Conservation (phyloP, 2,113 vertebrate species). For the Microcebus tavaratra region DNA sequence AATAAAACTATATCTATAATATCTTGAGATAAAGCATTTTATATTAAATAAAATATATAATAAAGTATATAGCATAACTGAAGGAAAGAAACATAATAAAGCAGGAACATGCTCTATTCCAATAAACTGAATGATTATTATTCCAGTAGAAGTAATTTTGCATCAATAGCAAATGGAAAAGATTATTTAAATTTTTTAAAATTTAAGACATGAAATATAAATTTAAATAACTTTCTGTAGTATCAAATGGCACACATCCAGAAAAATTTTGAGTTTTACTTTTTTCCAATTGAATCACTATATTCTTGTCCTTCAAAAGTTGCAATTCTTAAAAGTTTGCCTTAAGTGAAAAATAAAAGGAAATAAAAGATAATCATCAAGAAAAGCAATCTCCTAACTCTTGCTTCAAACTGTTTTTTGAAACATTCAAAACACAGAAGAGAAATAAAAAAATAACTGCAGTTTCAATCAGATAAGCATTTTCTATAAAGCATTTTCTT, state of each 20-base stretch:
- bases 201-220: background rate
- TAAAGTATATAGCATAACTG: background rate
- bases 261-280: background rate
- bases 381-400: background rate
- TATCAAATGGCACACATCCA: background rate
- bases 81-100: background rate
- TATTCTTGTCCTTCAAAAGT: background rate
- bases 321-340: background rate
- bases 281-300: background rate
- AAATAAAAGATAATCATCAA: background rate
- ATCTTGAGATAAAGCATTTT: background rate
- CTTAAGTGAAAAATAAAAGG: background rate
- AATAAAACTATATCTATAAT: background rate
- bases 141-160: background rate
- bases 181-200: background rate
- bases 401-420: background rate
- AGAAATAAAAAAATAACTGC: background rate
- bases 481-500: background rate
- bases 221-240: background rate
- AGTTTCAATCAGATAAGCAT: background rate
- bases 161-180: background rate
- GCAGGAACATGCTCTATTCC: background rate
- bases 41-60: background rate
- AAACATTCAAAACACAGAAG: background rate
- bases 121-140: background rate